These are phyloP conservation scores for Erebia ligea DNA, from an alignment of 2,888 invertebrate species.

Conservation along the genomic window DNA sequence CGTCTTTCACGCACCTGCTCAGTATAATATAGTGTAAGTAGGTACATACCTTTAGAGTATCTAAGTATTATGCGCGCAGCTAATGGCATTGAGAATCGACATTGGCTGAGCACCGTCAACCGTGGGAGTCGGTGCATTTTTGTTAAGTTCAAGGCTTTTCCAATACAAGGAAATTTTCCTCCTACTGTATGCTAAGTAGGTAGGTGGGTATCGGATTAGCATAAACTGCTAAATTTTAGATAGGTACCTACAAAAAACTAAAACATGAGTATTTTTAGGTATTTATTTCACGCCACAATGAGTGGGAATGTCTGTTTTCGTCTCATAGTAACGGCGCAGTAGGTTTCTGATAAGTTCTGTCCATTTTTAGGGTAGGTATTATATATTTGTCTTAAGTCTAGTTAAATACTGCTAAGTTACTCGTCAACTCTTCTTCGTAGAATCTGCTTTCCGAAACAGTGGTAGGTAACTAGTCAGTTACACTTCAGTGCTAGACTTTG, in stretches of 20 bases:
- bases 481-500: too few relatives aligned
- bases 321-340: neutral
- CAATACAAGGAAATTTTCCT: neutral
- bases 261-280: too few relatives aligned
- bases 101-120: neutral
- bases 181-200: neutral
- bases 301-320: neutral
- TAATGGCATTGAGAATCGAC: neutral
- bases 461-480: too few relatives aligned
- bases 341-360: too few relatives aligned
- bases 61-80: neutral
- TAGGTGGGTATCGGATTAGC: neutral
- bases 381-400: too few relatives aligned
- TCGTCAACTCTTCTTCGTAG: too few relatives aligned
- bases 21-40: neutral
- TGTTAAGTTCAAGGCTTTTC: conserved; percentile 7
- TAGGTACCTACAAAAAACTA: neutral
- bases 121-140: neutral
- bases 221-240: neutral
- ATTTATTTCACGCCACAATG: neutral
- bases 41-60: neutral
- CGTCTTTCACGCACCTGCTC: too few relatives aligned
- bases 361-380: too few relatives aligned
- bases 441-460: too few relatives aligned
- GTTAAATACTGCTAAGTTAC: too few relatives aligned